phyloP scores from a whole-genome alignment of 2,888 invertebrate genomes.

The Agrotis exclamationis region DNA sequence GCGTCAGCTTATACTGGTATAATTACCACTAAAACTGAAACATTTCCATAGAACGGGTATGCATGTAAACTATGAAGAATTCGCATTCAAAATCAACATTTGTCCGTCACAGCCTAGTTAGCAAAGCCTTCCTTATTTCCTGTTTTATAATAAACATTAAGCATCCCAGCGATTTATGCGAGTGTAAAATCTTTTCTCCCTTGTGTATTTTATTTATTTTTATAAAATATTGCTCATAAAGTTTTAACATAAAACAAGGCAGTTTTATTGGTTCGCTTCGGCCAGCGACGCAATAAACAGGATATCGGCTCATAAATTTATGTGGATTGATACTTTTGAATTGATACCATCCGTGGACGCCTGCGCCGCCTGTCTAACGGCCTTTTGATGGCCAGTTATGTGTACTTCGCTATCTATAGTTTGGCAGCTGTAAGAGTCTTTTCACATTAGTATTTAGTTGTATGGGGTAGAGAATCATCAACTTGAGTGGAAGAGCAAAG shows the following conservation, averaged over 20 bases:
- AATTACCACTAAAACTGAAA: not conserved
- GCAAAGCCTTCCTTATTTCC: conserved; percentile 24
- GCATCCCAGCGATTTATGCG: conserved; percentile 69
- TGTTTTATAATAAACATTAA: conserved; percentile 65
- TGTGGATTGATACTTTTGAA: conserved; percentile 81
- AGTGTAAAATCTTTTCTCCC: conserved; percentile 75
- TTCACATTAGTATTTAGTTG: conserved; percentile 19
- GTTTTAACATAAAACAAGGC: conserved; percentile 82
- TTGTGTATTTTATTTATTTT: conserved; percentile 80
- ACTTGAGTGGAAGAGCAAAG: conserved; percentile 16
- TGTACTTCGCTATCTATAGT: conserved; percentile 44
- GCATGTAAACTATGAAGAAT: conserved; percentile 17
- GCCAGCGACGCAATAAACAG: conserved; percentile 80
- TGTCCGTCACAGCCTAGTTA: conserved; percentile 34
- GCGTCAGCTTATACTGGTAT: not conserved
- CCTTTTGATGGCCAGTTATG: conserved; percentile 60
- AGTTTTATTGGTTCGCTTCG: conserved; percentile 83
- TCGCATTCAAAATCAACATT: conserved; percentile 10
- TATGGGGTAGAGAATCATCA: conserved; percentile 4
- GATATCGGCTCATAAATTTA: conserved; percentile 83
- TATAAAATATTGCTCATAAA: conserved; percentile 87
- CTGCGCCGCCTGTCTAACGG: conserved; percentile 44
- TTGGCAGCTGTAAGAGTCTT: conserved; percentile 18
- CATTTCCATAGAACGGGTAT: not conserved
- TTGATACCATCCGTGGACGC: conserved; percentile 67